These are phyloP conservation scores for Epizoanthus rinbou DNA, from an alignment of 92 coral and sea anemone genomes.

Conservation along the genomic window DNA sequence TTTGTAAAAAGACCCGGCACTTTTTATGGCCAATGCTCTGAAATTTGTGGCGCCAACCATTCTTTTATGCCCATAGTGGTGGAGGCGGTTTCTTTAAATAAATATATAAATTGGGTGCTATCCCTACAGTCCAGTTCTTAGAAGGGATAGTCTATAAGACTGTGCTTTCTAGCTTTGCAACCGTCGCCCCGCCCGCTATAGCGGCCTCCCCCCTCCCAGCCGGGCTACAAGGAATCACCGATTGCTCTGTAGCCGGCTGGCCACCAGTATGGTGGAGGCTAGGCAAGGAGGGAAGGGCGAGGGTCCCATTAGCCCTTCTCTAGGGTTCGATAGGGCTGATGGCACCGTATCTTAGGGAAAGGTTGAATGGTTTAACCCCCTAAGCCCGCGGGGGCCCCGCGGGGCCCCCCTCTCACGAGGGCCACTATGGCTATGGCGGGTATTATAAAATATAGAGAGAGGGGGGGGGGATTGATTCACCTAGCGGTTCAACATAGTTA, in stretches of 20 bases:
- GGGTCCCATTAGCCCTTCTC: no score
- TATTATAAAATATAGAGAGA: no score
- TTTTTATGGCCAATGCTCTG: conserved; percentile 90
- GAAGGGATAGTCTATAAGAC: conserved; percentile 28
- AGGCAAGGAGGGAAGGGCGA: not conserved
- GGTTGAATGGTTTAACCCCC: conserved; percentile 15
- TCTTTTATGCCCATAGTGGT: conserved; percentile 89
- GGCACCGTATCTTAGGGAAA: no score
- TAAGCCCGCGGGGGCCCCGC: not conserved
- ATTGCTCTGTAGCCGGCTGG: not conserved
- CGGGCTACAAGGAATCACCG: not conserved
- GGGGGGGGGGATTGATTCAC: no score
- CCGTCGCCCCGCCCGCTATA: not conserved
- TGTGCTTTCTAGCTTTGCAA: conserved; percentile 13
- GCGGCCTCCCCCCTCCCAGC: not conserved
- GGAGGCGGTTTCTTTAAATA: conserved; percentile 68
- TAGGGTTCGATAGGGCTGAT: no score
- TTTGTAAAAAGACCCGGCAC: conserved; percentile 81
- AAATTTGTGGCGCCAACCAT: conserved; percentile 88
- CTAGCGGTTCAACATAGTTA: no score
- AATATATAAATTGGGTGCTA: conserved; percentile 63
- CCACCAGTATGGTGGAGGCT: conserved; percentile 8
- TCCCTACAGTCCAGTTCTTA: conserved; percentile 37
- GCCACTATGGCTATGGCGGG: no score
- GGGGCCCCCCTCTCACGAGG: no score